phyloP scores from a whole-genome alignment of 2,888 invertebrate species.

The Trissoscelio sp. region DNA sequence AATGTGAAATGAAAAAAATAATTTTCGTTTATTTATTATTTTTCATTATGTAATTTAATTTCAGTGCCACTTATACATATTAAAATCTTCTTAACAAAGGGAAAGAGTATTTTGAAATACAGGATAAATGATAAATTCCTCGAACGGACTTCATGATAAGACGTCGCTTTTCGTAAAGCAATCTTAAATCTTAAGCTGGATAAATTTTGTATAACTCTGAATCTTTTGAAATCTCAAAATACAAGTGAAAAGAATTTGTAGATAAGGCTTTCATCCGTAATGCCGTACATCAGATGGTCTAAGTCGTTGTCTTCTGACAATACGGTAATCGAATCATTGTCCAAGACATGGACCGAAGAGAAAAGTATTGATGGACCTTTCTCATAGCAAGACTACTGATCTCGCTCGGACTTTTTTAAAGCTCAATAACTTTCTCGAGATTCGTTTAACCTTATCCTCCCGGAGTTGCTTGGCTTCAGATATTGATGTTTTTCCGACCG shows the following conservation, averaged over 20 bases:
- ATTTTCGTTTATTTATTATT: no score
- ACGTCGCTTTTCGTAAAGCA: conserved; percentile 28
- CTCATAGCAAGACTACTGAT: conserved; percentile 56
- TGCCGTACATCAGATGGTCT: conserved; percentile 55
- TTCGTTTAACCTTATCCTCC: conserved; percentile 59
- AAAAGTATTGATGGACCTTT: conserved; percentile 62
- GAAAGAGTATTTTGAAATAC: neutral
- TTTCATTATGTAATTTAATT: no score
- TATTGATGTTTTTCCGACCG: conserved; percentile 58
- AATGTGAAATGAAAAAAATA: no score
- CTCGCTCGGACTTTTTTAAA: conserved; percentile 62
- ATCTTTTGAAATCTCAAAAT: conserved; percentile 55
- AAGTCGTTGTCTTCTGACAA: conserved; percentile 63
- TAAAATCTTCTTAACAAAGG: no score
- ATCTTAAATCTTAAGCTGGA: conserved; percentile 29
- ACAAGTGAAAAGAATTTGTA: conserved; percentile 51
- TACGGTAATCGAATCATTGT: conserved; percentile 65
- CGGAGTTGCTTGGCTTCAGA: conserved; percentile 23
- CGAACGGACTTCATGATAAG: conserved; percentile 4
- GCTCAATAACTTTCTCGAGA: conserved; percentile 64
- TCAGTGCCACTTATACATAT: no score
- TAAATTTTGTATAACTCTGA: conserved; percentile 50
- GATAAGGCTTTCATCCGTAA: conserved; percentile 59
- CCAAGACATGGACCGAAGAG: conserved; percentile 50
- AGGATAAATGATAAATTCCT: conserved; percentile 22